Evolutionary conservation across 2,888 invertebrate species (phyloP).

Genomic region (Drosophila fulvimacula): DNA sequence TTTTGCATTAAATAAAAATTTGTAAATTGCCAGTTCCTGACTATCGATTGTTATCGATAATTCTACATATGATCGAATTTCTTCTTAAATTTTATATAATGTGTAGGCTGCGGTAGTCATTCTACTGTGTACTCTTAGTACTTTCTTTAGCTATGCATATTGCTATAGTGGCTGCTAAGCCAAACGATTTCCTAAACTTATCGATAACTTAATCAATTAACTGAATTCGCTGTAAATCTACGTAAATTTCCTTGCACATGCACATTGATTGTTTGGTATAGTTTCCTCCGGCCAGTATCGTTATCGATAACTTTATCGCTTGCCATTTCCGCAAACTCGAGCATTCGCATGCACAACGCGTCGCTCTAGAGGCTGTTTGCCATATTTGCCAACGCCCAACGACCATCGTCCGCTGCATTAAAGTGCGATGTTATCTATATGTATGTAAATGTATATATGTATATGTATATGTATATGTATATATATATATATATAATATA

Average conservation of each 20-base stretch:
- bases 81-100: not conserved
- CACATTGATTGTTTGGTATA: not conserved
- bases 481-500: constrained; percentile 15
- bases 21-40: not conserved
- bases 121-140: not conserved
- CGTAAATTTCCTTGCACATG: not conserved
- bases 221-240: not conserved
- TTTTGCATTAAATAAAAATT: not conserved
- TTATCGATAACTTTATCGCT: constrained; percentile 25
- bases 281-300: constrained; percentile 8
- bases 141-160: not conserved
- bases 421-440: constrained; percentile 19
- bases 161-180: not conserved
- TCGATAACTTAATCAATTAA: not conserved
- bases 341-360: constrained; percentile 48
- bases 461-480: constrained; percentile 2
- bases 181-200: not conserved
- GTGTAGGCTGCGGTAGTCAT: not conserved
- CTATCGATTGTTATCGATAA: not conserved
- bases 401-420: constrained; percentile 27
- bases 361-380: constrained; percentile 19
- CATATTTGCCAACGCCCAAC: constrained; percentile 51
- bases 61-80: not conserved
- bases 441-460: not conserved
- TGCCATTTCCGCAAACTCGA: constrained; percentile 41